These are phyloP conservation scores for Plemyria rubiginata DNA, from an alignment of 2,888 invertebrate genomes.

Conservation along the genomic window DNA sequence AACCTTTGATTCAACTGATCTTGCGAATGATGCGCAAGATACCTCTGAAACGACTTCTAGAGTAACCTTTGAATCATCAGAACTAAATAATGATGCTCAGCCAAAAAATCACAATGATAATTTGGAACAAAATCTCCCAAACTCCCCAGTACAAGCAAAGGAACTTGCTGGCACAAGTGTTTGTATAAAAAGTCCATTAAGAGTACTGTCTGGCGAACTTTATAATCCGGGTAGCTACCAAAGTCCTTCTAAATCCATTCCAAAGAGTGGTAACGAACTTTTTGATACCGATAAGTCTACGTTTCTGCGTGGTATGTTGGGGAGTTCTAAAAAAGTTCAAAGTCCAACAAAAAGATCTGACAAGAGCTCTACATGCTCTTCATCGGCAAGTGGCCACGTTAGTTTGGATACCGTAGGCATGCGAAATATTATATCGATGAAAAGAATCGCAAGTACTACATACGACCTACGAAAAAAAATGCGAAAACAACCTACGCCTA, in stretches of 20 bases:
- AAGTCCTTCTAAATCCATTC: conserved; percentile 6
- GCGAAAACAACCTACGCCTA: neutral
- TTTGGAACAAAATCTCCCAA: neutral
- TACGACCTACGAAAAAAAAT: neutral
- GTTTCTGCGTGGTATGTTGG: neutral
- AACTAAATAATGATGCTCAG: neutral
- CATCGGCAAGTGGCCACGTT: conserved; percentile 8
- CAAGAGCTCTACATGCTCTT: conserved; percentile 1
- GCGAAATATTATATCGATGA: conserved; percentile 24
- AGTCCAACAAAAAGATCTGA: conserved; percentile 2
- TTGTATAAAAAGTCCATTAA: neutral
- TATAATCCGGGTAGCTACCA: neutral
- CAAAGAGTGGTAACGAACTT: neutral
- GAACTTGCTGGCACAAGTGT: neutral
- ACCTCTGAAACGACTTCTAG: neutral
- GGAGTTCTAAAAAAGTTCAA: neutral
- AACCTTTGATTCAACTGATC: neutral
- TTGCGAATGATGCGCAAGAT: neutral
- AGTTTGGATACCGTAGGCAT: conserved; percentile 19
- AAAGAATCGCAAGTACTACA: neutral
- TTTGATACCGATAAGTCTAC: neutral
- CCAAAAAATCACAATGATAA: neutral
- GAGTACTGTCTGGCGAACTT: neutral
- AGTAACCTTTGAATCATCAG: neutral
- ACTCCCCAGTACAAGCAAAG: neutral